Conservation (phyloP, 2,113 vertebrate genomes). For the Bubalus kerabau region DNA sequence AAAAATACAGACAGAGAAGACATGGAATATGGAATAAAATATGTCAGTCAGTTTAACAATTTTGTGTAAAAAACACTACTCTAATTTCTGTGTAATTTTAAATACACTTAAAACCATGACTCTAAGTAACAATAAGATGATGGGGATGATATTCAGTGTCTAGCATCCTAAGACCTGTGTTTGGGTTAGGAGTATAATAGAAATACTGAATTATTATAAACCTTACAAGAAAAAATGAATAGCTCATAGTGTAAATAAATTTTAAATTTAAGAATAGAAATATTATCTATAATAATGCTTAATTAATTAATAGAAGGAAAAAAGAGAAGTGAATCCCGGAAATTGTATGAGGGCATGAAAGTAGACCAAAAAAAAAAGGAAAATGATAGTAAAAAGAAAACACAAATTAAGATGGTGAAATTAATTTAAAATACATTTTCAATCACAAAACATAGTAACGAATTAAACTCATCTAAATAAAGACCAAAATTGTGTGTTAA, state of each 20-base stretch:
- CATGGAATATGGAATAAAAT: not conserved
- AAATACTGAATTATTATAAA: not conserved
- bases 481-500: not conserved
- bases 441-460: not conserved
- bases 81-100: not conserved
- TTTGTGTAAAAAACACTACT: not conserved
- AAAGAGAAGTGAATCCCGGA: not conserved
- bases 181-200: not conserved
- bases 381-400: not conserved
- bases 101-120: not conserved
- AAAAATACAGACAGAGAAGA: not conserved
- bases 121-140: not conserved
- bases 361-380: not conserved
- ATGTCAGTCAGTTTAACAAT: not conserved
- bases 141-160: not conserved
- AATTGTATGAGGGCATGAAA: not conserved
- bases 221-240: not conserved
- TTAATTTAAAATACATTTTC: not conserved
- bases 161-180: not conserved
- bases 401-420: not conserved
- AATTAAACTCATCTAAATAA: not conserved
- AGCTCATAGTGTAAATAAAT: not conserved
- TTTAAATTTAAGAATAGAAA: not conserved
- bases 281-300: not conserved
- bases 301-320: not conserved